Base-by-base conservation (phyloP, 1,140 invertebrate genomes). In the Pseudomyrmex pallidus region DNA sequence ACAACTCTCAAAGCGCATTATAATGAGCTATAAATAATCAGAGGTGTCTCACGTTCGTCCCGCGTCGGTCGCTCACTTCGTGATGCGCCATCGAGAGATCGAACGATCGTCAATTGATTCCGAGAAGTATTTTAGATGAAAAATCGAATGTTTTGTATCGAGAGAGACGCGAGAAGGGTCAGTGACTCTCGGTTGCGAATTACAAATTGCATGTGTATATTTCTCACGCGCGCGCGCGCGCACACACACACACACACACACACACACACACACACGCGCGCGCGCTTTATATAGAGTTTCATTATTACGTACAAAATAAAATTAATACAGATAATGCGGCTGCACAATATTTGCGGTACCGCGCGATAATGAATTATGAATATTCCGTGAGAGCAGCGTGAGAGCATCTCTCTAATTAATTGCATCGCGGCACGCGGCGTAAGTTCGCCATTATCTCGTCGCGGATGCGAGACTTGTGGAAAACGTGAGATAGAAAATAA, bases 11-110 rank as follows among this genome's bases (percentile, higher is more conserved):
- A 85, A 76, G 57, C 86, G 86, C 82, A 90, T 91, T 91, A 89
- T 92, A 93, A 94, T 91, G 92, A 93, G 89, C 89, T 82, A 90
- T 93, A 92, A 92, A 92, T 92, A 91, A 91, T 91, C 89, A 74
- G 72, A 62, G 67, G 67, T 72, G 80, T 89, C 86, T 87, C 84
- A 56, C 86, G 84, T 83, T 70, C 70, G 63, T 67, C 56, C 13
- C 12, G 22, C 13, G 10, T 20, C 12, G 44, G 20, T 15, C 10
- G 10, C 20, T 54, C 70, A n/a, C 2, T 7, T 5, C 17, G 4
- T 56, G 67, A 86, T 59, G n/a, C 5, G 25, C 54, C 63, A 67
- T 78, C 82, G 68, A 84, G 56, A 66, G 74, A 78, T 86, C 83
- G 46, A 48, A 20, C 35, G 48, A 59, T 70, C 64, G 50, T 13